phyloP scores from a whole-genome alignment of 2,113 vertebrate species.

The Oxygymnocypris stewartii region DNA sequence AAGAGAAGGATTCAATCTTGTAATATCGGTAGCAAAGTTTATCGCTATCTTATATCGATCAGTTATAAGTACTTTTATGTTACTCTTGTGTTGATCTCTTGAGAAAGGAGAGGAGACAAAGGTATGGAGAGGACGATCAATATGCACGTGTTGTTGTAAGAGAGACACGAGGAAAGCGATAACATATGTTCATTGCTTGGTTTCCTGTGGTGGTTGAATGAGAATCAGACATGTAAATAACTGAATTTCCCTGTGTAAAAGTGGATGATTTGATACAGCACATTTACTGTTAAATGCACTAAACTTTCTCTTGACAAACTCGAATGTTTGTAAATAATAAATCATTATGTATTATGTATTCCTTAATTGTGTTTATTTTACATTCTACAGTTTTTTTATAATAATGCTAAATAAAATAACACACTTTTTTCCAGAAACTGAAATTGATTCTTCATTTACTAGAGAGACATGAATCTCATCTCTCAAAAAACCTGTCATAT shows the following conservation, averaged over 20 bases:
- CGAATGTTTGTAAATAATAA: neutral
- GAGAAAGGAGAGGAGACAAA: constrained; percentile 18
- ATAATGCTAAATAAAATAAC: neutral
- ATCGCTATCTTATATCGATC: neutral
- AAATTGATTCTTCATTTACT: no score
- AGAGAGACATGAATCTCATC: no score
- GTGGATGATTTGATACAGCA: neutral
- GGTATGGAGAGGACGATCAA: constrained; percentile 10
- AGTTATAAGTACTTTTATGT: neutral
- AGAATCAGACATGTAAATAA: constrained; percentile 30
- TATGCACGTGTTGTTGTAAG: constrained; percentile 13
- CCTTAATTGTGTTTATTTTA: neutral
- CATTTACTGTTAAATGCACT: neutral
- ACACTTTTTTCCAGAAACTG: neutral
- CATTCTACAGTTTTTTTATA: neutral
- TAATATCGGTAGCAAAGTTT: neutral
- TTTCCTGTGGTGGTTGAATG: constrained; percentile 32
- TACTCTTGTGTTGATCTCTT: constrained; percentile 1
- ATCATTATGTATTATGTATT: neutral
- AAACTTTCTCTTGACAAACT: neutral
- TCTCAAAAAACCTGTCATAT: no score
- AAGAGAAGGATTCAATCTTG: neutral
- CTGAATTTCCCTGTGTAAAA: neutral
- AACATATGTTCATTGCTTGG: constrained; percentile 39
- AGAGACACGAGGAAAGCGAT: neutral